Percentiles rank a stretch among this genome's conserved stretches.
phyloP scores from a whole-genome alignment of 2,113 vertebrate species.

The Pelvicachromis taeniatus region DNA sequence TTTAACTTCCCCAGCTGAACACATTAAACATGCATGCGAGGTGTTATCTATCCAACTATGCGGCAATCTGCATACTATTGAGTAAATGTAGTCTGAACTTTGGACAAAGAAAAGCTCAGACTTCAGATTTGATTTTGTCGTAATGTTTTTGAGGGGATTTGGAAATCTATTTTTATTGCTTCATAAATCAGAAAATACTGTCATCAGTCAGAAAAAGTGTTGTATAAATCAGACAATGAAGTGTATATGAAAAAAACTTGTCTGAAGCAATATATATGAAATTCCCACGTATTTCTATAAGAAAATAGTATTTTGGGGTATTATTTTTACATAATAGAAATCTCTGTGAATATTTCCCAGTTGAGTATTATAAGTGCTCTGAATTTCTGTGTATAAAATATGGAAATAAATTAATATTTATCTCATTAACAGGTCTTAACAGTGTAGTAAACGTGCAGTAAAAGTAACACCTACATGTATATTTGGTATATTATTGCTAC shows the following conservation, averaged over 20 bases:
- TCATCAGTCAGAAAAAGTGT: neutral
- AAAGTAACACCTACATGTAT: no score
- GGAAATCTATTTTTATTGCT: neutral
- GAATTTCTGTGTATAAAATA: no score
- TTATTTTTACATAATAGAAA: no score
- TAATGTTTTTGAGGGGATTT: neutral
- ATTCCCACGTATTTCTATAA: no score
- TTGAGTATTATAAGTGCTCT: no score
- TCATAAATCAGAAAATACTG: neutral
- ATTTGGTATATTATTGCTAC: no score
- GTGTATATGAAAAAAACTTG: no score
- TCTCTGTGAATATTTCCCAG: no score
- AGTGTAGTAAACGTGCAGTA: neutral
- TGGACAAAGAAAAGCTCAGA: neutral
- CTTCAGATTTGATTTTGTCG: neutral
- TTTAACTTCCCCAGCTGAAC: neutral
- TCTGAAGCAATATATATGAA: no score
- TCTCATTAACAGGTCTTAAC: neutral
- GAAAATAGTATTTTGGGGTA: no score
- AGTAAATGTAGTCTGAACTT: neutral
- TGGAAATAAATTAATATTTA: no score
- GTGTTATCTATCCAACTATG: neutral
- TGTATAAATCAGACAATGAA: no score
- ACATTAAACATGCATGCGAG: neutral
- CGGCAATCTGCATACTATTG: neutral